Evolutionary conservation across 2,888 invertebrate species (phyloP), one percentile per base, ranked within the genome.

Genomic region (Ceramica pisi): DNA sequence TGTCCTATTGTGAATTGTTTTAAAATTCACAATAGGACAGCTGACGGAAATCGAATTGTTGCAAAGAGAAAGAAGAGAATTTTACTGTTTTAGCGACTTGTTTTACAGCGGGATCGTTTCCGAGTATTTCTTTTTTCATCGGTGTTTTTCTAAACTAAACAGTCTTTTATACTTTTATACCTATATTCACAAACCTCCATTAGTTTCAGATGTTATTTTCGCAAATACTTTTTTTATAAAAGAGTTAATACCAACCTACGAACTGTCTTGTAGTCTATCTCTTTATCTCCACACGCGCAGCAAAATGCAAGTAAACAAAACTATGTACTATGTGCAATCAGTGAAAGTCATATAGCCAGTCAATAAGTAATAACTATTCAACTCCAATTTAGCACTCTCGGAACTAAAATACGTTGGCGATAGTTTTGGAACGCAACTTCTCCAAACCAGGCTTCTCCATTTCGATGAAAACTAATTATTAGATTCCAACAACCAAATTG

Each of bases 1-100:
- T 48, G 44, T 68, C 65, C 74, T 69, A 79, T 82, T 80, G 82
- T 82, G 80, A 74, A 79, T 79, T 74, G 83, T 74, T 81, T 81
- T 72, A 70, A 76, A 80, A 83, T 83, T 76, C 83, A 72, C 60
- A 68, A 62, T 62, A 59, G 31, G 14, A 72, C 67, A 70, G 67
- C 64, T 76, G 83, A 14, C 64, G 53, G 50, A 44, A 67, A 79
- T 65, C 55, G 67, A 80, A 79, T 75, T 79, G 55, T 66, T 67
- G 41, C 57, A 60, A 66, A 31, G 23, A 41, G 41, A 48, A 59
- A 61, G 19, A 53, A 41, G 12, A 63, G 21, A 57, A 41, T 67
- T 75, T 80, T 53, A 21, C 51, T 26, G 51, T 67, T 75, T 80
- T 53, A 21, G 55, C 35, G 51, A 55, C 48, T 48, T 44, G 44